Evolutionary conservation across 2,113 vertebrate genomes (phyloP).

Genomic region (Noctilio leporinus): DNA sequence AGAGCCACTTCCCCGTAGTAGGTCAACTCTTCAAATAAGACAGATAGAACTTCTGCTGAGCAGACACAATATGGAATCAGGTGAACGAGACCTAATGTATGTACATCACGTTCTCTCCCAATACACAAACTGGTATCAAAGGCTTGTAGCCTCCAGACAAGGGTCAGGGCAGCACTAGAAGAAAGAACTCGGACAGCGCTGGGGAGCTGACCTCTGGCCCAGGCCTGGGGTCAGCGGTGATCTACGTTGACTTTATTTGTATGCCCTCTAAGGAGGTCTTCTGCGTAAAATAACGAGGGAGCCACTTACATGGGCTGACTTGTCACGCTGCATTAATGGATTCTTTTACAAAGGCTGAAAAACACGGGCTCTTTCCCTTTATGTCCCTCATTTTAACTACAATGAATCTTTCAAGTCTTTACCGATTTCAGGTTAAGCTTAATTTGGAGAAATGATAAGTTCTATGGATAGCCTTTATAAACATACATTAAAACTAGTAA

Average conservation of each 20-base stretch:
- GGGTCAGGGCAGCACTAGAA: not conserved
- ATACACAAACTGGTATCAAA: not conserved
- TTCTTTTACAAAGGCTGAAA: constrained; percentile 13
- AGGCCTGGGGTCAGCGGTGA: not conserved
- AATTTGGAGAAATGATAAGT: not conserved
- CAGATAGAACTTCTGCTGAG: not conserved
- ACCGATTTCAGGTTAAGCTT: not conserved
- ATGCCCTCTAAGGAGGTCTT: not conserved
- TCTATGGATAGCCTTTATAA: not conserved
- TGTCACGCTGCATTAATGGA: not conserved
- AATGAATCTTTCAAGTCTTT: not conserved
- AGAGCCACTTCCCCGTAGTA: not conserved
- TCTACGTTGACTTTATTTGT: not conserved
- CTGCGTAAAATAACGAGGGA: not conserved
- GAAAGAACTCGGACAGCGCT: not conserved
- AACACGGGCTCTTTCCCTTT: not conserved
- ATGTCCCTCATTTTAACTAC: not conserved
- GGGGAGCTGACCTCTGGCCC: not conserved
- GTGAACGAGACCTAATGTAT: not conserved
- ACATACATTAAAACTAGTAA: not conserved
- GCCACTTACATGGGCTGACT: not conserved
- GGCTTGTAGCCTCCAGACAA: not conserved
- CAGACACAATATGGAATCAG: not conserved
- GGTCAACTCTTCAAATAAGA: not conserved
- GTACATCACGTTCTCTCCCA: not conserved